Evolutionary conservation across 1,140 invertebrate species (phyloP), one percentile per base, ranked within the genome.

Genomic region (Drosophila azteca): DNA sequence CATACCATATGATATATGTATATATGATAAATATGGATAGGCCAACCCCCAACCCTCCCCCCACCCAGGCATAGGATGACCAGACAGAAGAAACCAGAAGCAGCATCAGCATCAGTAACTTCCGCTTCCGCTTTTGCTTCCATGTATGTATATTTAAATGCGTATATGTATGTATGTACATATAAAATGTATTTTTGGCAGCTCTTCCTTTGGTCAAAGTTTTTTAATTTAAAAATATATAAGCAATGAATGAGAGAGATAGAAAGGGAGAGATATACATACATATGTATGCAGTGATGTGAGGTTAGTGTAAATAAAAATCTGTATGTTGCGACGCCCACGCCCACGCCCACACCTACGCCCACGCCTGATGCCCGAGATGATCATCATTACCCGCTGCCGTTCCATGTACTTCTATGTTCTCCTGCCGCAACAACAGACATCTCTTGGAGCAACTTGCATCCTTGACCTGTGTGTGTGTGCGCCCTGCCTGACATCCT

Each of bases 161-260:
- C 66, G 65, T 67, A 68, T 20, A 20, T 20, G 31, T 68, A 43
- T 66, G 44, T 54, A 68, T 4, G 24, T 26, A 8, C 66, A 43
- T 66, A 44, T 54, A 67, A 48, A 67, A 67, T 68, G 53, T 41
- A 31, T 53, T 51, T 46, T 78, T 73, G 64, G 74, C 79, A 73
- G 79, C 64, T 64, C 57, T 52, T 53, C 31, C 66, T 41, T 66
- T 67, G 48, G 73, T 54, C 81, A 85, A 85, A 85, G 81, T 81
- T 85, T 85, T 85, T 85, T 85, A 85, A 85, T 85, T 85, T 85
- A 81, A 85, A 81, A 45, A 35, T 26, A 46, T 49, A 63, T 50
- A 60, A 58, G 58, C 26, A 48, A 31, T 31, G 31, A 67, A 50
- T 57, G 61, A 31, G 53, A 39, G 44, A 43, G 3, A 35, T 8